A percentile compares a stretch with the other conserved stretches of the same genome.
Evolutionary conservation across 2,797 vertebrate genomes (phyloP).

Genomic region (Micrastur ruficollis): DNA sequence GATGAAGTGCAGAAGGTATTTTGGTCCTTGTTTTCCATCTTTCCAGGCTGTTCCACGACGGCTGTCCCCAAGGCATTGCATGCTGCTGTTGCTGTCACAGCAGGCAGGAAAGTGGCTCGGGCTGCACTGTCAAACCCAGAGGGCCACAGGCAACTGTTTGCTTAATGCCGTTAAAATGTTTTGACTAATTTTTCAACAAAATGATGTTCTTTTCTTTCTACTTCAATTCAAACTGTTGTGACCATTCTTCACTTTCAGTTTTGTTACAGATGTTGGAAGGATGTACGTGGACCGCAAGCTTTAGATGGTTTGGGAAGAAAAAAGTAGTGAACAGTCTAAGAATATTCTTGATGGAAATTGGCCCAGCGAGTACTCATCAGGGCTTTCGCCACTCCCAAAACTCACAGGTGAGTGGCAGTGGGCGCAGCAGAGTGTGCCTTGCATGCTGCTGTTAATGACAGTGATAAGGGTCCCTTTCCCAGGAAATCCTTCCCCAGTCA

Average conservation of each 20-base stretch:
- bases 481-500: neutral
- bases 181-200: neutral
- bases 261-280: rapidly evolving
- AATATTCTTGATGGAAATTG: neutral
- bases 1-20: neutral
- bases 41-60: neutral
- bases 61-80: neutral
- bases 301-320: neutral
- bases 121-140: neutral
- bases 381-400: neutral
- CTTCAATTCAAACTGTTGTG: neutral
- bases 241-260: neutral
- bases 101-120: neutral
- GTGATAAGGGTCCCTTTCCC: too few species aligned
- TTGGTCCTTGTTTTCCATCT: neutral
- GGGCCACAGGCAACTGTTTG: neutral
- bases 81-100: neutral
- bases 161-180: neutral
- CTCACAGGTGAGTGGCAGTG: neutral
- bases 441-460: neutral
- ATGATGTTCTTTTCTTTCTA: too few species aligned
- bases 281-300: neutral
- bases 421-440: neutral
- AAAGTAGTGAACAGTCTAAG: neutral
- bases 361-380: neutral